Percentiles rank a stretch among this genome's conserved stretches.
phyloP scores from a whole-genome alignment of 1,140 invertebrate species.

The Panulirus ornatus region DNA sequence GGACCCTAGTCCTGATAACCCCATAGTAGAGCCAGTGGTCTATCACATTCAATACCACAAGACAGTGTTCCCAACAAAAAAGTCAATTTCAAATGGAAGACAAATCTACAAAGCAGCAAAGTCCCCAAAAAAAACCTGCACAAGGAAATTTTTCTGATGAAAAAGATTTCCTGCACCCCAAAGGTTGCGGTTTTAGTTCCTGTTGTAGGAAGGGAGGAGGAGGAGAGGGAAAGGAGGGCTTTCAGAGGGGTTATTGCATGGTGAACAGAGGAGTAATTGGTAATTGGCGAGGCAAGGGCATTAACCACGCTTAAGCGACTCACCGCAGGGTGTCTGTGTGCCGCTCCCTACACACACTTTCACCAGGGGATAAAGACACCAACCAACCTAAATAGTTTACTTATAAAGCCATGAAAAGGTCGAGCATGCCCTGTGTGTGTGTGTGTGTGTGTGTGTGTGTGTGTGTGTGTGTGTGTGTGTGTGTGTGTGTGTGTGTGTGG shows the following conservation, averaged over 20 bases:
- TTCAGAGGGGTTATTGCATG: no score
- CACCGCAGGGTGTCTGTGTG: neutral
- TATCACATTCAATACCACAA: no score
- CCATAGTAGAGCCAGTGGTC: no score
- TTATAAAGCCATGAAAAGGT: neutral
- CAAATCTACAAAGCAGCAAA: no score
- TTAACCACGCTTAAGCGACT: neutral
- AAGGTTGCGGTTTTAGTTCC: no score
- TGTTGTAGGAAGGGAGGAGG: neutral
- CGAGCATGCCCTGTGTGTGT: neutral
- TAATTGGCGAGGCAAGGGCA: neutral
- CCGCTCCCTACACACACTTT: neutral
- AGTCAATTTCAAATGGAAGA: no score
- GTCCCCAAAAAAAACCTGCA: no score
- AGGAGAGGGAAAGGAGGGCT: neutral
- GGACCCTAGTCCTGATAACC: no score
- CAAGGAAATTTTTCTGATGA: no score
- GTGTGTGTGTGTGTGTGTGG: neutral
- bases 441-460: slow-evolving; percentile 25
- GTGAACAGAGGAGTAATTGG: neutral
- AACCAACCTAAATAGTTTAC: no score
- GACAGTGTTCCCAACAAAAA: no score
- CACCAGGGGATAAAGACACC: neutral
- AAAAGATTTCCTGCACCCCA: no score
- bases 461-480: slow-evolving; percentile 21